Evolutionary conservation across 2,888 invertebrate species (phyloP).

Genomic region (Leptarthrus brevirostris): DNA sequence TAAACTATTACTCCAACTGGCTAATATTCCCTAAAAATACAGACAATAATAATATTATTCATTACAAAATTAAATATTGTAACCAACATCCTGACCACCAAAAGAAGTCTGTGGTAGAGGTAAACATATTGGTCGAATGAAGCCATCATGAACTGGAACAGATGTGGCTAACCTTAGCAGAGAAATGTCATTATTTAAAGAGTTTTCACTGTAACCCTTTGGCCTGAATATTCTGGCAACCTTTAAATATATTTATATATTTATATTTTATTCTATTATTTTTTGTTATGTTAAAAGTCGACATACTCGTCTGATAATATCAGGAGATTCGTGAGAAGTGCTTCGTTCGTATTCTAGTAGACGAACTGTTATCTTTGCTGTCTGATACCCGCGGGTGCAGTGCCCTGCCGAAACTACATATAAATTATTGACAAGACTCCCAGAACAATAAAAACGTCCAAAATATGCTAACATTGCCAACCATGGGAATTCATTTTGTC

Average conservation of each 20-base stretch:
- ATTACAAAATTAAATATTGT: too few species aligned
- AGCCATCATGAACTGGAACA: conserved; percentile 50
- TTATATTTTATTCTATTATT: neutral
- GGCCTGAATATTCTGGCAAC: conserved; percentile 16
- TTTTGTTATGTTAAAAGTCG: conserved; percentile 10
- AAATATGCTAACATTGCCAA: conserved; percentile 62
- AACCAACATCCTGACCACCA: conserved; percentile 52
- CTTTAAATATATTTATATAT: neutral
- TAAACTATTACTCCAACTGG: conserved; percentile 54
- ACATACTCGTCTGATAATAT: conserved; percentile 60
- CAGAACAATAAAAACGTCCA: conserved; percentile 62
- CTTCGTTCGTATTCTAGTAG: conserved; percentile 65
- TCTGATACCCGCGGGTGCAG: conserved; percentile 61
- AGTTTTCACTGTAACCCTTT: conserved; percentile 20
- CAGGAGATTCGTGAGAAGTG: conserved; percentile 59
- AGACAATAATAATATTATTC: too few species aligned
- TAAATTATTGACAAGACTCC: conserved; percentile 64
- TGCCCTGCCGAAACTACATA: conserved; percentile 64
- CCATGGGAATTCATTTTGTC: conserved; percentile 65
- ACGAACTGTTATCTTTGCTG: conserved; percentile 55
- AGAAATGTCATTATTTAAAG: conserved; percentile 54
- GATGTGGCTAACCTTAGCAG: conserved; percentile 51
- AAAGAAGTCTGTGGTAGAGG: conserved; percentile 46
- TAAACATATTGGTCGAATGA: conserved; percentile 55
- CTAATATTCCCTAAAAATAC: conserved; percentile 51